These are phyloP conservation scores for Zaprionus davidi DNA, from an alignment of 1,140 invertebrate genomes.

Conservation along the genomic window DNA sequence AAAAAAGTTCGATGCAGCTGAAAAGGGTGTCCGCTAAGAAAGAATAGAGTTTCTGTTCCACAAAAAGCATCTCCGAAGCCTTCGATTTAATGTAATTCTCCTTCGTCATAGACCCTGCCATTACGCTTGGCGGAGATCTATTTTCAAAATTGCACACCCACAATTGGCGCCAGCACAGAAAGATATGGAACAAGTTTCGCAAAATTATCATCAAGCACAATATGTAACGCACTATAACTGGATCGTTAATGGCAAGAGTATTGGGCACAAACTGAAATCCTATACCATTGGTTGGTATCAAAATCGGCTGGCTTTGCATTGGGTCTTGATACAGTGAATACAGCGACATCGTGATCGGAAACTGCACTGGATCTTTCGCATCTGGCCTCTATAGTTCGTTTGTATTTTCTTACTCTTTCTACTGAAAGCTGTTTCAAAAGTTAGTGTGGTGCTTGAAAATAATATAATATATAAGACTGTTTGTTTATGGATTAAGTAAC, in stretches of 20 bases:
- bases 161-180: conserved; percentile 53
- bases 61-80: conserved; percentile 8
- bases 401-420: not conserved
- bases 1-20: conserved; percentile 51
- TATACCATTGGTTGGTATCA: conserved; percentile 11
- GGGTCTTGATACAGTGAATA: conserved; percentile 55
- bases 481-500: too few species aligned
- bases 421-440: not conserved
- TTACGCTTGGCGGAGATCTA: not conserved
- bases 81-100: conserved; percentile 32
- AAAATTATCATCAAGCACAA: conserved; percentile 33
- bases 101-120: conserved; percentile 15
- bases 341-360: conserved; percentile 12
- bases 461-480: too few species aligned
- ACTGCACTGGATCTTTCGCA: not conserved
- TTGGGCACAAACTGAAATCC: conserved; percentile 17
- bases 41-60: conserved; percentile 10
- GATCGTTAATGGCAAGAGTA: conserved; percentile 6
- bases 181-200: conserved; percentile 30
- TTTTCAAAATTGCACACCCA: not conserved
- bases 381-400: not conserved
- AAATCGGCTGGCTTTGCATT: conserved; percentile 15
- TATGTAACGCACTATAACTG: conserved; percentile 49
- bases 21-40: conserved; percentile 29
- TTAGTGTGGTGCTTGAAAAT: not conserved